Evolutionary conservation across 2,888 invertebrate genomes (phyloP).

Genomic region (Chrysodeixis includens): DNA sequence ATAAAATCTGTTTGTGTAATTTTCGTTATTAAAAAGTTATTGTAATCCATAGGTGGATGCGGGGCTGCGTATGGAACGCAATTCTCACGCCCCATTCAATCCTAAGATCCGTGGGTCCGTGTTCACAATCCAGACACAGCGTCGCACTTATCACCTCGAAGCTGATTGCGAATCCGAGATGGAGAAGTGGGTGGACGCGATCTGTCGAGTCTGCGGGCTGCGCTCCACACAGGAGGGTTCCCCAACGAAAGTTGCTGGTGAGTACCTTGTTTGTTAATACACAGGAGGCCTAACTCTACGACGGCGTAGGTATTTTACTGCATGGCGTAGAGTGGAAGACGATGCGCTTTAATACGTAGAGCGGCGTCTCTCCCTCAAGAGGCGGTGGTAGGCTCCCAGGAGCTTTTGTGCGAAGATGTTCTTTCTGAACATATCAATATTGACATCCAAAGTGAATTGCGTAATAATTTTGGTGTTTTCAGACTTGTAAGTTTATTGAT

Average conservation of each 20-base stretch:
- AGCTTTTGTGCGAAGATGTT: too few species aligned
- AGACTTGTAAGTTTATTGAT: too few species aligned
- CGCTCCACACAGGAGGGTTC: conserved; percentile 91
- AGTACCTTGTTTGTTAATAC: conserved; percentile 7
- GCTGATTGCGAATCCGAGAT: conserved; percentile 97
- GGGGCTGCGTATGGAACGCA: conserved; percentile 94
- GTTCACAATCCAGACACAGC: conserved; percentile 96
- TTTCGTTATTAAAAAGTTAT: background rate
- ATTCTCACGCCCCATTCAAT: conserved; percentile 94
- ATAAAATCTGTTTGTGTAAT: too few species aligned
- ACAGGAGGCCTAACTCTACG: too few species aligned
- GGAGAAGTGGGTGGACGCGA: conserved; percentile 98
- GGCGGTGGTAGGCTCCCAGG: too few species aligned
- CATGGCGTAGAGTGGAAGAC: too few species aligned
- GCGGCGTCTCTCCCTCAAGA: too few species aligned
- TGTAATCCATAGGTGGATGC: conserved; percentile 92
- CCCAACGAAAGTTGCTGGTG: conserved; percentile 45
- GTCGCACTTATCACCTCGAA: conserved; percentile 97
- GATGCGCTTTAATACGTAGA: too few species aligned
- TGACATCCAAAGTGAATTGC: too few species aligned
- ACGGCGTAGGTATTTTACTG: too few species aligned
- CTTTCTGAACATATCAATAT: too few species aligned
- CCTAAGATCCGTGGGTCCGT: conserved; percentile 89
- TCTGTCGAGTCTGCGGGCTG: conserved; percentile 97
- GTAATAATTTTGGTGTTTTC: too few species aligned